Conservation (phyloP, 2,888 invertebrate genomes). For the Notodonta dromedarius region DNA sequence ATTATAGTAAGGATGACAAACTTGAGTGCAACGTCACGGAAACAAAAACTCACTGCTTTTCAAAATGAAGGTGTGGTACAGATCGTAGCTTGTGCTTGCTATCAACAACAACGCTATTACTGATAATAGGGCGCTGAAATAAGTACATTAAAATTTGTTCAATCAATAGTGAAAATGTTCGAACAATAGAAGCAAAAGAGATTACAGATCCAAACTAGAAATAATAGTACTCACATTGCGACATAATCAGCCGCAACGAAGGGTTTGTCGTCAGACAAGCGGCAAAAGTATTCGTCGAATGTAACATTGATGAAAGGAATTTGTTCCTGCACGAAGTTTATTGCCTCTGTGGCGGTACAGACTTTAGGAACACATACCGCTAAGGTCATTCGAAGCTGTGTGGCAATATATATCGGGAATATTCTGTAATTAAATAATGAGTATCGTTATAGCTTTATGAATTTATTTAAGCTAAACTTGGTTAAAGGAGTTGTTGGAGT, state of each 20-base stretch:
- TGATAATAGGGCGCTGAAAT: constrained; percentile 55
- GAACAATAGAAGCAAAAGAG: not conserved
- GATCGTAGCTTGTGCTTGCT: constrained; percentile 56
- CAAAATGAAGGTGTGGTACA: constrained; percentile 43
- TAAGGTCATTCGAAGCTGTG: constrained; percentile 22
- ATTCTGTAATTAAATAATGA: constrained; percentile 34
- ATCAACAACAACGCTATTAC: constrained; percentile 44
- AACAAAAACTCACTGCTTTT: constrained; percentile 49
- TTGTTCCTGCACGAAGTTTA: constrained; percentile 41
- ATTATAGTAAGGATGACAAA: not conserved
- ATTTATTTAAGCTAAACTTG: no score
- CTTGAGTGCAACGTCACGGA: not conserved
- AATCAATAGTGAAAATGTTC: not conserved
- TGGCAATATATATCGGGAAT: constrained; percentile 36
- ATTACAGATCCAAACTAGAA: no score
- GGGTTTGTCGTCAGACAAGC: constrained; percentile 63
- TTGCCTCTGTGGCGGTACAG: constrained; percentile 49
- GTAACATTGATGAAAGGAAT: constrained; percentile 43
- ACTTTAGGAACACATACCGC: constrained; percentile 59
- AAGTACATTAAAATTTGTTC: not conserved
- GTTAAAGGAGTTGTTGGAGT: no score
- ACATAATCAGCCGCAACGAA: constrained; percentile 56
- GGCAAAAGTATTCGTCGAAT: constrained; percentile 54
- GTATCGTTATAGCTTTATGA: no score
- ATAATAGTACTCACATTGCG: constrained; percentile 55